These are phyloP conservation scores for Hippolais icterina DNA, from an alignment of 2,113 vertebrate species.

Conservation along the genomic window DNA sequence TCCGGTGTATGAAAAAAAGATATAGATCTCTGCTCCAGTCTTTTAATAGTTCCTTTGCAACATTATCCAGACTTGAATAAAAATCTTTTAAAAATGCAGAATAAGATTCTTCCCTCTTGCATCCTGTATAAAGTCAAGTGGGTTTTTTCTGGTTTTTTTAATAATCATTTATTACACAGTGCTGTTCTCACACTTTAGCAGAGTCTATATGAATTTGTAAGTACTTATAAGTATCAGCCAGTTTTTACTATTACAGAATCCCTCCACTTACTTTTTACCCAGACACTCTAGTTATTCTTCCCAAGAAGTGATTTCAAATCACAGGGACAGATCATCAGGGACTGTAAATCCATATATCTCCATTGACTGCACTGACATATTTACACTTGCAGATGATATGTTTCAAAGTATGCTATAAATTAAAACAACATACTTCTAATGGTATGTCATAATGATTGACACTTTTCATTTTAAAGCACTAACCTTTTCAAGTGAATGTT, in stretches of 20 bases:
- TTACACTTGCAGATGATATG: neutral
- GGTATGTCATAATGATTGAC: neutral
- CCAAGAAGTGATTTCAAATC: neutral
- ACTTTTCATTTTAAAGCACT: neutral
- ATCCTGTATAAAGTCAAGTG: neutral
- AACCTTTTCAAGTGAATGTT: neutral
- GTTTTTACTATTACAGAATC: neutral
- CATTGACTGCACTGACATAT: neutral
- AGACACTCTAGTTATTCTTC: neutral
- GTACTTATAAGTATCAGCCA: neutral
- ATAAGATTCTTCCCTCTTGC: neutral
- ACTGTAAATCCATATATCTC: neutral
- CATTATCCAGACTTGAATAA: neutral
- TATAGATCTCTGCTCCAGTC: neutral
- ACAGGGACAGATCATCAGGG: neutral
- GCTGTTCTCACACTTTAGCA: neutral
- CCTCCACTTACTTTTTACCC: neutral
- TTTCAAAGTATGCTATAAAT: conserved; percentile 10
- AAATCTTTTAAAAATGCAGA: neutral
- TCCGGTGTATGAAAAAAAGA: neutral
- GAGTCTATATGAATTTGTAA: neutral
- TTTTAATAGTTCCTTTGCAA: neutral
- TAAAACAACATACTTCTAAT: neutral
- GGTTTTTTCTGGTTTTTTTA: neutral
- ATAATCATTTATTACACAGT: neutral